A percentile compares a stretch with the other conserved stretches of the same genome.
phyloP scores from a whole-genome alignment of 2,888 invertebrate genomes.

The Hirtodrosophila duncani region DNA sequence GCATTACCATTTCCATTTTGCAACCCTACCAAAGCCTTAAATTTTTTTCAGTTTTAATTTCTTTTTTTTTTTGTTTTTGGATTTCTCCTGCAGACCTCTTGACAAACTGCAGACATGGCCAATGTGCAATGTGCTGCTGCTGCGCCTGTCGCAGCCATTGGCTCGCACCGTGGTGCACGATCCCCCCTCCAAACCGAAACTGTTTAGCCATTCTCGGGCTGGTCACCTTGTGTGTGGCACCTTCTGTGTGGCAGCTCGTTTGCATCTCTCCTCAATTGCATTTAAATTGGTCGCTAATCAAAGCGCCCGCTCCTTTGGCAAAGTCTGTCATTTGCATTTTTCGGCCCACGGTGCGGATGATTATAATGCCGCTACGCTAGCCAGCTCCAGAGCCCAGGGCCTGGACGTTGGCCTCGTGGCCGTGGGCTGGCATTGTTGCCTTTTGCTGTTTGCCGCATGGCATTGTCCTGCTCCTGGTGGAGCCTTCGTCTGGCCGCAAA shows the following conservation, averaged over 20 bases:
- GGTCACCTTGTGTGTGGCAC: conserved; percentile 18
- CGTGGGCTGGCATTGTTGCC: conserved; percentile 27
- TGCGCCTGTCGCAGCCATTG: conserved; percentile 21
- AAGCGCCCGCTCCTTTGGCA: conserved; percentile 30
- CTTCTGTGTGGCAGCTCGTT: conserved; percentile 26
- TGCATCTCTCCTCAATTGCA: conserved; percentile 57
- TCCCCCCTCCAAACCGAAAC: conserved; percentile 9
- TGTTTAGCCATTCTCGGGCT: conserved; percentile 27
- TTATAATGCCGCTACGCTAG: too few species aligned
- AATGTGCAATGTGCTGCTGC: conserved; percentile 33
- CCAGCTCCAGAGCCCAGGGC: conserved; percentile 12
- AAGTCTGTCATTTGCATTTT: conserved; percentile 54
- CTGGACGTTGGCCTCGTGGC: not conserved
- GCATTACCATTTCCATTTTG: conserved; percentile 59
- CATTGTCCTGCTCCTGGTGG: conserved; percentile 11
- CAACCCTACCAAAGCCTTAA: conserved; percentile 12
- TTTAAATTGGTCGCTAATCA: conserved; percentile 68
- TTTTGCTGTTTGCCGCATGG: conserved; percentile 2
- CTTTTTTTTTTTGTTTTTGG: conserved; percentile 15
- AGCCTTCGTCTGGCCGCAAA: conserved; percentile 62
- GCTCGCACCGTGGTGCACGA: conserved; percentile 14
- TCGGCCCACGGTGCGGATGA: conserved; percentile 48
- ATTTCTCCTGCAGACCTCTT: conserved; percentile 38
- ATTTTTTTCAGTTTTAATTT: conserved; percentile 16
- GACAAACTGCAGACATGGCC: conserved; percentile 62